Percentiles rank a stretch among this genome's conserved stretches.
Conservation (phyloP, 1,140 invertebrate species). For the Polypedilum pembai region DNA sequence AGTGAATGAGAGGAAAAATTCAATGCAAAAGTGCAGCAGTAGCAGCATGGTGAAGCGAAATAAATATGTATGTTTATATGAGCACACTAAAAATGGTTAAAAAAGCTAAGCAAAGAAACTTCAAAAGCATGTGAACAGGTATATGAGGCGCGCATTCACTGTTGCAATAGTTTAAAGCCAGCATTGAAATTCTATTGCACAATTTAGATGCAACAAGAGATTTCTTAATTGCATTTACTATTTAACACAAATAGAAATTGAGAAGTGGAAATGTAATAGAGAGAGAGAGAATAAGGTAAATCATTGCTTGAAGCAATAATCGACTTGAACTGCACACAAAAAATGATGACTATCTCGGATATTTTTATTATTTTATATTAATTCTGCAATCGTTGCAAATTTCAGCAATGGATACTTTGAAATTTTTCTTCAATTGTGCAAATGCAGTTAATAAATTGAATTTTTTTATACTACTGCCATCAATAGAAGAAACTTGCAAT, state of each 20-base stretch:
- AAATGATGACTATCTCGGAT: slow-evolving; percentile 18
- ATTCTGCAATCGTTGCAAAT: slow-evolving; percentile 12
- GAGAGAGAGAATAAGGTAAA: neutral
- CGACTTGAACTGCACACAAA: neutral
- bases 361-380: neutral
- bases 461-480: neutral
- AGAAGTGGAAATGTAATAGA: neutral
- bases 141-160: neutral
- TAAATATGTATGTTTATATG: neutral
- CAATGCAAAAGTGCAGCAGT: neutral
- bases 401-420: neutral
- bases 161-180: neutral
- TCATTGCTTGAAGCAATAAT: neutral
- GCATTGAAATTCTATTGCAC: slow-evolving; percentile 26
- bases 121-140: slow-evolving; percentile 20
- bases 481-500: neutral
- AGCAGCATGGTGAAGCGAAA: neutral
- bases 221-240: slow-evolving; percentile 22
- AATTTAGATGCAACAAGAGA: slow-evolving; percentile 12
- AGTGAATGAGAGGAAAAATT: neutral
- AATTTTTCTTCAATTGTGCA: neutral
- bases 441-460: neutral
- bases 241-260: slow-evolving; percentile 15
- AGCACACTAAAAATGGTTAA: too few species aligned
- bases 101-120: neutral